Evolutionary conservation across 2,113 vertebrate genomes (phyloP), one percentile per base, ranked within the genome.

Genomic region (Arenaria interpres): DNA sequence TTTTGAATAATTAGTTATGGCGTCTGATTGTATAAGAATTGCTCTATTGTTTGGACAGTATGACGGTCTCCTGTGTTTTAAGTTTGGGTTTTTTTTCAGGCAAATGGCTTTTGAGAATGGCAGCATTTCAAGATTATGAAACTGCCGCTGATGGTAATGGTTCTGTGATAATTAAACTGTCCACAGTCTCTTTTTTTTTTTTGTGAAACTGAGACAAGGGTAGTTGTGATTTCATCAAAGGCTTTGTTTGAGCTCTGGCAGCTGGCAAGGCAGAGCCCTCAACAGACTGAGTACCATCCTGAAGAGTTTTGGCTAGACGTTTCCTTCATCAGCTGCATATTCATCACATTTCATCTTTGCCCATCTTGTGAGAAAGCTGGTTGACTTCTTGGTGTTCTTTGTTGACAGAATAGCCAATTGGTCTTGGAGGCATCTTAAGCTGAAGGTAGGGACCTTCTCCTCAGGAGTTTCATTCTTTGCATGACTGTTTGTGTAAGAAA

Each of bases 181-280:
- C 95, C 88, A 12, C 97, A 95, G 96, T 89, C 77, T 97, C 72
- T 74, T 41, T 19, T 57, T 71, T 83, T 79, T 74, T 75, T 66
- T 67, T 32, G 35, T 45, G 57, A 91, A 98, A 96, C 81, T 48
- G 93, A 97, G 96, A 94, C 94, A 92, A 79, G 68, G 76, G 73
- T 89, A 90, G 71, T 92, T 90, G 94, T 91, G 95, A 82, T 92
- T 91, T 96, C 94, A 97, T 96, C 97, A 95, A 97, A 98, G 97
- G 75, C 95, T 97, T 94, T 90, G 41, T 97, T 94, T 97, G 97
- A 98, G 95, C 80, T 96, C 89, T 95, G 96, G 96, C 97, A 97
- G 92, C 95, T 97, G 97, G 84, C 81, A 68, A 69, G 82, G 68
- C 87, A 97, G 92, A 94, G 76, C 82, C 71, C 89, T 93, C 90